A percentile compares a stretch with the other conserved stretches of the same genome.
These are phyloP conservation scores for Priocnemis perturbator DNA, from an alignment of 2,888 invertebrate genomes.

Conservation along the genomic window DNA sequence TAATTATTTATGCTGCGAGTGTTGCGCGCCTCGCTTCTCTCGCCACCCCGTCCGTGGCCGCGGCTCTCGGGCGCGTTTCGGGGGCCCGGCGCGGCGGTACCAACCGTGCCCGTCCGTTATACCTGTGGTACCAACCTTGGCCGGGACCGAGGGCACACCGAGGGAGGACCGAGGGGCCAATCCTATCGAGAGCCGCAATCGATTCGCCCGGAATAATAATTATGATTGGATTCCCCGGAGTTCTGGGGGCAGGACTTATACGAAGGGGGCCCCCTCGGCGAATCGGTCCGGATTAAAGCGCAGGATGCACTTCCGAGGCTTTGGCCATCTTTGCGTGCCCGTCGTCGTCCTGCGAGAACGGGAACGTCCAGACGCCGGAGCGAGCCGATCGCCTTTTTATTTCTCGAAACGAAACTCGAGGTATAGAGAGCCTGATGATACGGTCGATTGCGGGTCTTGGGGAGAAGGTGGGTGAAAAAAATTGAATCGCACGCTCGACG, in stretches of 20 bases:
- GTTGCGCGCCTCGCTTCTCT: constrained; percentile 55
- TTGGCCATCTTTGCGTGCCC: constrained; percentile 27
- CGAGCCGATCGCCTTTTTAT: too few relatives aligned
- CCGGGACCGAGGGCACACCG: not conserved
- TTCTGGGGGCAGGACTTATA: constrained; percentile 65
- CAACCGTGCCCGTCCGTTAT: not conserved
- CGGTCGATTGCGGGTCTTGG: not conserved
- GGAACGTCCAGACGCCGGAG: not conserved
- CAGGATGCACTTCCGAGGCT: constrained; percentile 12
- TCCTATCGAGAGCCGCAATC: constrained; percentile 73
- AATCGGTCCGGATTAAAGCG: constrained; percentile 26
- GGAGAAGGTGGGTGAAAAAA: too few relatives aligned
- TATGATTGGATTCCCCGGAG: constrained; percentile 73
- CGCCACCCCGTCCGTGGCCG: constrained; percentile 53
- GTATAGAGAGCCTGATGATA: too few relatives aligned
- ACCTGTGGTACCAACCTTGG: not conserved
- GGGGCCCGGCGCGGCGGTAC: constrained; percentile 6
- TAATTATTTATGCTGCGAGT: constrained; percentile 74
- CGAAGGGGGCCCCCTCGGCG: constrained; percentile 16
- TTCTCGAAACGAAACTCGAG: too few relatives aligned
- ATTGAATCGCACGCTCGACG: too few relatives aligned
- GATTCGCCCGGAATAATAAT: constrained; percentile 73
- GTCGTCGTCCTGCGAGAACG: constrained; percentile 4
- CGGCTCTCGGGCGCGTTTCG: constrained; percentile 18
- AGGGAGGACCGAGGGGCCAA: constrained; percentile 53